A percentile compares a stretch with the other conserved stretches of the same genome.
Evolutionary conservation across 2,888 invertebrate genomes (phyloP).

Genomic region (Polydrusus tereticollis): DNA sequence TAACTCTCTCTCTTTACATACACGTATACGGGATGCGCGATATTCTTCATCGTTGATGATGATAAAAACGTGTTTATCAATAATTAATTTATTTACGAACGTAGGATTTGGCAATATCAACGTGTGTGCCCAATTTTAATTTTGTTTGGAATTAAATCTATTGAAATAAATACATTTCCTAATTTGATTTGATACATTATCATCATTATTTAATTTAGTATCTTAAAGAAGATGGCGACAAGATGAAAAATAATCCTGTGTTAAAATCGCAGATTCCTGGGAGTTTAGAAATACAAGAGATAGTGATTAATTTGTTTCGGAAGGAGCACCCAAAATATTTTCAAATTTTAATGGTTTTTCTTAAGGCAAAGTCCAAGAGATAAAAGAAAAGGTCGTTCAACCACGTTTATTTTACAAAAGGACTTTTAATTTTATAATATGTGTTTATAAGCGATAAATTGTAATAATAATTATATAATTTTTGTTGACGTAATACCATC

Average conservation of each 20-base stretch:
- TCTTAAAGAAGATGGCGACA: neutral
- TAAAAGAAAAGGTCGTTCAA: constrained; percentile 16
- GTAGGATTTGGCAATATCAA: constrained; percentile 19
- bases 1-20: constrained; percentile 34
- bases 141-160: neutral
- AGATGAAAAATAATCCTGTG: no score
- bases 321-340: neutral
- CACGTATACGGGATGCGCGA: constrained; percentile 21
- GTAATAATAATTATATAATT: neutral
- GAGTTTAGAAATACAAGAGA: neutral
- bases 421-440: neutral
- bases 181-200: constrained; percentile 13
- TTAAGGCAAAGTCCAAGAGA: constrained; percentile 9
- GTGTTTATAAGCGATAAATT: neutral
- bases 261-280: neutral
- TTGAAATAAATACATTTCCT: constrained; percentile 2
- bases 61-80: constrained; percentile 28
- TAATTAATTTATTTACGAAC: constrained; percentile 31
- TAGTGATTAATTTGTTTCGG: neutral
- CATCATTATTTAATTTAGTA: neutral
- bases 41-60: neutral
- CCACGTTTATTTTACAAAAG: neutral
- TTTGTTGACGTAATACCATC: neutral
- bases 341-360: constrained; percentile 1
- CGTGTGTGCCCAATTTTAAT: constrained; percentile 22